Base-by-base conservation (phyloP, 2,888 invertebrate genomes). In the Trichogramma dendrolimi region DNA sequence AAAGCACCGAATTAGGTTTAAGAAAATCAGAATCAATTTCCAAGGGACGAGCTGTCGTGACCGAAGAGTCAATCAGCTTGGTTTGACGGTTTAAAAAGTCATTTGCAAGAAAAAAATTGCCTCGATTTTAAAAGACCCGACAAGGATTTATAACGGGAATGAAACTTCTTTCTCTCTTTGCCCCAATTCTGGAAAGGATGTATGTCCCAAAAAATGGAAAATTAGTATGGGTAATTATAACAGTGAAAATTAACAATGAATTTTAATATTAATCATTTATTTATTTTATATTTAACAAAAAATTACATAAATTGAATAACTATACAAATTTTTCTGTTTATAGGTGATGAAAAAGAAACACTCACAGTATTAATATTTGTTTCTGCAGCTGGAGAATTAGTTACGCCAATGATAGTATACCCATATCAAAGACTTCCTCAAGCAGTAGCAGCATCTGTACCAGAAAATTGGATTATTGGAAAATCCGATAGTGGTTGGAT, bases 401-500 rank as follows among this genome's bases (percentile, higher is more conserved):
- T 67, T 54, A 71, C 72, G 44, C 63, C 71, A 41, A 69, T 71
- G 70, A 67, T 73, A 40, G 66, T 72, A 14, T 72, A 67, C 62
- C 60, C 67, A 52, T 68, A 71, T 61, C 63, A 67, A 47, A 64
- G 67, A 65, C 62, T 70, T 49, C 66, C 70, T 54, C n/a, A 60
- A 47, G 55, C 14, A 50, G 52, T 63, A 27, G 60, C 59, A 10
- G 49, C 55, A 47, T 46, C 52, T 49, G 61, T 61, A 52, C 66
- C 68, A 41, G 51, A 65, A 67, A 68, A 68, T 8, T 71, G 69
- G 68, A 53, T 60, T 48, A 66, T 71, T 55, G 72, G 73, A 1
- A 60, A 66, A 38, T 71, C 71, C 5, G 66, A 71, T 11, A 62
- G 60, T 49, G 73, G 73, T 6, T 75, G 71, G 73, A 75, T 74